Evolutionary conservation across 2,888 invertebrate species (phyloP).

Genomic region (Clusia tigrina): DNA sequence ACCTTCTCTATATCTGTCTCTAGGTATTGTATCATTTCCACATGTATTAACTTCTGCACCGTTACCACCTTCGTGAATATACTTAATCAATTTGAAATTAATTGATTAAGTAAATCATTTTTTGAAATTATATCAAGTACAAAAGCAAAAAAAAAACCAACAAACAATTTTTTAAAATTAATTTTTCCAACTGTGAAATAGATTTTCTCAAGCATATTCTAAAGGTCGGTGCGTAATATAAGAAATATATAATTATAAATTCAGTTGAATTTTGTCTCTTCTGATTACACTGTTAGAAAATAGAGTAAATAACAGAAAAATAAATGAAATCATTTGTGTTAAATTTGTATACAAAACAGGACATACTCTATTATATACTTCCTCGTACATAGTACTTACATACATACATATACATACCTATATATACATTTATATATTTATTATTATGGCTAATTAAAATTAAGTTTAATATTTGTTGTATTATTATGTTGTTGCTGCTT

Average conservation of each 20-base stretch:
- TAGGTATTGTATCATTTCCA: background rate
- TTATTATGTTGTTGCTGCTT: constrained; percentile 6
- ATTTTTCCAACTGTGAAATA: constrained; percentile 40
- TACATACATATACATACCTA: constrained; percentile 22
- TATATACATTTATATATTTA: constrained; percentile 25
- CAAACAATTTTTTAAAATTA: background rate
- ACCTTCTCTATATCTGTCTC: constrained; percentile 2
- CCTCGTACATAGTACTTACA: constrained; percentile 22
- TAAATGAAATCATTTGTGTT: background rate
- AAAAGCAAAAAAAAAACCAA: constrained; percentile 11
- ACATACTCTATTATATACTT: constrained; percentile 30
- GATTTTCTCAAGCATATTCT: constrained; percentile 64
- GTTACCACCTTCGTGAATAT: constrained; percentile 55
- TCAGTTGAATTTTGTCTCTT: constrained; percentile 12
- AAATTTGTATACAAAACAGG: constrained; percentile 13
- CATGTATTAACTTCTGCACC: constrained; percentile 49
- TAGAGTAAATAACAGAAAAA: background rate
- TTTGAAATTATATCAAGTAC: background rate
- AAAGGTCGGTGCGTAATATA: constrained; percentile 58
- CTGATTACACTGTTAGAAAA: background rate
- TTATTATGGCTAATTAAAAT: constrained; percentile 10
- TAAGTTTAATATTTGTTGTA: constrained; percentile 4
- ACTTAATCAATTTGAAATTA: background rate
- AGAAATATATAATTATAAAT: too few species aligned
- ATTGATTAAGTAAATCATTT: background rate